Evolutionary conservation across 1,140 invertebrate genomes (phyloP).

Genomic region (Laupala kohalensis): DNA sequence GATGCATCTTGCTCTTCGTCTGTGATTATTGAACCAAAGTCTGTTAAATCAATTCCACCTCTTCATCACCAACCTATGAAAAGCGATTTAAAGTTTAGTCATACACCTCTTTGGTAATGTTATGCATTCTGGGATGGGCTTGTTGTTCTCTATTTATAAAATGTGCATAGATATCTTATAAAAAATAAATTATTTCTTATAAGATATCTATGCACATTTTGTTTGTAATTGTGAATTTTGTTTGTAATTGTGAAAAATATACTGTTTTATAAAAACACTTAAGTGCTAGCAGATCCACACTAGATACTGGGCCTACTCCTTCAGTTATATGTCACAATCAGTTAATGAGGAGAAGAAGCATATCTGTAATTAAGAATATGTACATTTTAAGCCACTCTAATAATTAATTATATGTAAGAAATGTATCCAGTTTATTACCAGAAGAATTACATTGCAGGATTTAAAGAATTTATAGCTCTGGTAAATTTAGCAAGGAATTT

Average conservation of each 20-base stretch:
- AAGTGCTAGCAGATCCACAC: too few species aligned
- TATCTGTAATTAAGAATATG: too few species aligned
- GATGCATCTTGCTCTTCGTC: background rate
- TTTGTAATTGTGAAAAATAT: background rate
- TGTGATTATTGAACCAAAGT: background rate
- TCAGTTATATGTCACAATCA: too few species aligned
- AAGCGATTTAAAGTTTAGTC: constrained; percentile 1
- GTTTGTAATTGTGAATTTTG: background rate
- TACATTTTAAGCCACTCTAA: too few species aligned
- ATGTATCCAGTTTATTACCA: too few species aligned
- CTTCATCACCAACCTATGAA: background rate
- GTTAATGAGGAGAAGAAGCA: too few species aligned
- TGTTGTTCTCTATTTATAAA: background rate
- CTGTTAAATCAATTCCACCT: background rate
- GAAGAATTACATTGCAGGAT: too few species aligned
- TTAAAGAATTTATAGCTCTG: too few species aligned
- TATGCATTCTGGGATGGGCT: background rate
- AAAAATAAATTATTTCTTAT: background rate
- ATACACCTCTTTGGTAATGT: constrained; percentile 1
- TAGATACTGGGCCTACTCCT: too few species aligned
- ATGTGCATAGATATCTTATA: background rate
- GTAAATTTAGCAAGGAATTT: too few species aligned
- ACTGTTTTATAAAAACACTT: background rate
- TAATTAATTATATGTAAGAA: too few species aligned
- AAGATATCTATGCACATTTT: too few species aligned